Evolutionary conservation across 1,140 invertebrate genomes (phyloP), one percentile per base, ranked within the genome.

Genomic region (Archivesica marissinica): DNA sequence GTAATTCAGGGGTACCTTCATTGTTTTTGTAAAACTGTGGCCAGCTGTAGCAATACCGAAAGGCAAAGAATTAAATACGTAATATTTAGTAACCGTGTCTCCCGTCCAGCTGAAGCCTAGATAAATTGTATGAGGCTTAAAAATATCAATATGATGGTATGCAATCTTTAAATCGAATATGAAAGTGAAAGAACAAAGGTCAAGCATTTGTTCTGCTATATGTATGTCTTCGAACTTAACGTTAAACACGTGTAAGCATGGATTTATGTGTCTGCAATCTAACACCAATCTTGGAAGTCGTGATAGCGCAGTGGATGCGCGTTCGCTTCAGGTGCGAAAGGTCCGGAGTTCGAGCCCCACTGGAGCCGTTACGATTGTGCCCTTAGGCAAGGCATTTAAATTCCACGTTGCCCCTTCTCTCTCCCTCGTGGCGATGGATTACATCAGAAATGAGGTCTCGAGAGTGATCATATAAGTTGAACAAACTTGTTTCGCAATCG

Each of bases 1-100:
- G 80, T 80, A 25, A 23, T 74, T 85, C 2, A 87, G 70, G 2
- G 76, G 1, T 23, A 61, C 81, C 52, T 70, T 61, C 3, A 77
- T 17, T n/a, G 68, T 33, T 70, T 85, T 87, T 0, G 75, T 52
- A 38, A 85, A 87, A 33, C 84, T 84, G 50, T 80, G 82, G 2
- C 81, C 81, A n/a, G 76, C 81, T 23, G 76, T 72, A 3, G 64
- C 39, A 3, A 76, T 52, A 50, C 80, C 72, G 72, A 84, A 87
- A 0, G 81, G 64, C 64, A 84, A 72, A 33, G 68, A 74, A 23
- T 61, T 74, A n/a, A 64, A 86, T 4, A 86, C 15, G n/a, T 44
- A 86, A 86, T 56, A 86, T 25, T 75, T 47, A 13, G 2, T 23
- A 25, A 15, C 9, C 25, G n/a, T 6, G 47, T 11, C 23, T 44